These are phyloP conservation scores for Tretioscincus oriximinensis DNA, from an alignment of 2,113 vertebrate genomes.

Conservation along the genomic window DNA sequence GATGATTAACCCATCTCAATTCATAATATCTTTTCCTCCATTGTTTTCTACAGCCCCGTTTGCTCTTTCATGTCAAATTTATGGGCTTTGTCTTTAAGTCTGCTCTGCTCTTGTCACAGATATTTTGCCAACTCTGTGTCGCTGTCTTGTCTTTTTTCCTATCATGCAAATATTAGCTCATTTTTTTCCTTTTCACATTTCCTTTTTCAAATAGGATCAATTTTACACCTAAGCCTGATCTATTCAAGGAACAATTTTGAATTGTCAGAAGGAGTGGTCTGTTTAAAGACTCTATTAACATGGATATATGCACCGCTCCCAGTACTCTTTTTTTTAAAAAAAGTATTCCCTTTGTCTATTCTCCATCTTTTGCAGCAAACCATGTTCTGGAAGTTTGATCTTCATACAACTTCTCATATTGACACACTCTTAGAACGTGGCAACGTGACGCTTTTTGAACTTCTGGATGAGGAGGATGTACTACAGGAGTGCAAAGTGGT, in stretches of 20 bases:
- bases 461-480: slow-evolving; percentile 74
- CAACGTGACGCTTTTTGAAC: slow-evolving; percentile 69
- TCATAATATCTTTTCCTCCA: neutral
- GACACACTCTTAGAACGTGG: slow-evolving; percentile 72
- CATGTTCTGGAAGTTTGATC: slow-evolving; percentile 79
- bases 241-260: neutral
- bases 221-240: too few relatives aligned
- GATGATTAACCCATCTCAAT: neutral
- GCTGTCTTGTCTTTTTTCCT: neutral
- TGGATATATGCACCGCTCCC: too few relatives aligned
- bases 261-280: too few relatives aligned
- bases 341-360: neutral
- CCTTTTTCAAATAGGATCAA: neutral
- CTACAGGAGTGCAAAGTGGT: slow-evolving; percentile 74
- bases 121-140: neutral
- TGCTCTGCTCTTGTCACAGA: too few relatives aligned
- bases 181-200: neutral
- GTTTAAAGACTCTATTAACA: neutral
- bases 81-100: neutral
- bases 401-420: slow-evolving; percentile 74
- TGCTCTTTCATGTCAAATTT: neutral
- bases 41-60: neutral
- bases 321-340: neutral
- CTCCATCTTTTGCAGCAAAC: slow-evolving; percentile 49
- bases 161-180: neutral